Base-by-base conservation (phyloP, 2,888 invertebrate genomes). In the Lasioglossum oenotherae region DNA sequence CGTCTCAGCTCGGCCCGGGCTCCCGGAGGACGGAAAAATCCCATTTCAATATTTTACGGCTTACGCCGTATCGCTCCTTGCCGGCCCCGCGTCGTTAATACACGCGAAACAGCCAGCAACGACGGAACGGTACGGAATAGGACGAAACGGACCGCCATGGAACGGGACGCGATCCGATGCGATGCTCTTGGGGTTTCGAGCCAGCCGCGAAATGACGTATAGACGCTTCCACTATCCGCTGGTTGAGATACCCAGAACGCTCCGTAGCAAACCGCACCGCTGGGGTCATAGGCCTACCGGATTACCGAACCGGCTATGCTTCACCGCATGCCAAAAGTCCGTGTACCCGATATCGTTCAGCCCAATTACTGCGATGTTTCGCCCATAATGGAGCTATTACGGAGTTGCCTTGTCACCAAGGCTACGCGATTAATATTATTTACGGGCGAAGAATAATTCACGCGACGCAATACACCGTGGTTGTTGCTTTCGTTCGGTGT, bases 11-110 rank as follows among this genome's bases (percentile, higher is more conserved):
- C 46, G 60, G 8, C 16, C 31, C 6, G 6, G 31, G n/a, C 31
- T 49, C 53, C 73, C 57, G n/a, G 14, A 57, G 72, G 49, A 81
- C 72, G 84, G 88, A 90, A 91, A 92, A 91, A 90, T 89, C 84
- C 87, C 89, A 88, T 91, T 91, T 92, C 92, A 90, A 92, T 92
- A 92, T 92, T 92, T 92, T 89, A 92, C 89, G 85, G 87, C 89
- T 91, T 91, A 91, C 88, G 84, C 85, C 87, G 84, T 92, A 92
- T 92, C 92, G 90, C 88, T 89, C 76, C 86, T 80, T 74, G 80
- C 82, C 87, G 83, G 80, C 78, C 82, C 78, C 69, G 78, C 71
- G 84, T 81, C 84, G 85, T 87, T 90, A 89, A 90, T 88, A 88
- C 83, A 87, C 79, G 49, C 87, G 85, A 88, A 87, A 85, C 88